Conservation (phyloP, 2,113 vertebrate genomes). For the Falco punctatus region DNA sequence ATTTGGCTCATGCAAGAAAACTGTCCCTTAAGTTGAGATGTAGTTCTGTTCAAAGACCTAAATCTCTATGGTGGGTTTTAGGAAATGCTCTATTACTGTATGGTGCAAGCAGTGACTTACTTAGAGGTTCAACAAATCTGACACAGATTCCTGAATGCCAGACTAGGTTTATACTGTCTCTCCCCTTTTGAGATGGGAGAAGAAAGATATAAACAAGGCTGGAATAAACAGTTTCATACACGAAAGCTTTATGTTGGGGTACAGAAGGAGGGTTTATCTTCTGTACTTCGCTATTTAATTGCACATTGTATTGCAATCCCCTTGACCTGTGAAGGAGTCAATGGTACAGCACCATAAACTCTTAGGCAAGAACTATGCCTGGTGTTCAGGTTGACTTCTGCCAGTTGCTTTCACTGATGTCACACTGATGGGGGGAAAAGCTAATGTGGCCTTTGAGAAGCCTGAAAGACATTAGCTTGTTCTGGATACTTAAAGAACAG, state of each 20-base stretch:
- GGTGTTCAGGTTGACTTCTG: neutral
- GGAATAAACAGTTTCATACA: neutral
- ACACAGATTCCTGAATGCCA: neutral
- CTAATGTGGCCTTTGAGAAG: neutral
- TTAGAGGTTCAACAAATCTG: neutral
- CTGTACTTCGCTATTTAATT: neutral
- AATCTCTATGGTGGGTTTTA: neutral
- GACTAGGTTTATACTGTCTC: neutral
- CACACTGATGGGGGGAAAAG: accelerated
- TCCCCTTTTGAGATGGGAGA: neutral
- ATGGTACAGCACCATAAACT: neutral
- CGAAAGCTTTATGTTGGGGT: neutral
- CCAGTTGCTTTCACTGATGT: neutral
- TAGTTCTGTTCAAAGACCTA: neutral
- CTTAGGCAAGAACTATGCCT: neutral
- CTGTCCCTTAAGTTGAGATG: neutral
- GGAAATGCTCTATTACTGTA: neutral
- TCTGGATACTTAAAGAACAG: neutral
- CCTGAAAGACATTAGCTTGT: neutral
- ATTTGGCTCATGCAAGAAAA: neutral
- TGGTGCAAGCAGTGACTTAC: neutral
- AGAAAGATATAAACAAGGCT: neutral
- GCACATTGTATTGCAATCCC: neutral
- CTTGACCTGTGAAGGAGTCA: neutral
- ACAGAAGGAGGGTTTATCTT: neutral